phyloP scores from a whole-genome alignment of 1,140 invertebrate species.

The Aphaenogaster floridana region DNA sequence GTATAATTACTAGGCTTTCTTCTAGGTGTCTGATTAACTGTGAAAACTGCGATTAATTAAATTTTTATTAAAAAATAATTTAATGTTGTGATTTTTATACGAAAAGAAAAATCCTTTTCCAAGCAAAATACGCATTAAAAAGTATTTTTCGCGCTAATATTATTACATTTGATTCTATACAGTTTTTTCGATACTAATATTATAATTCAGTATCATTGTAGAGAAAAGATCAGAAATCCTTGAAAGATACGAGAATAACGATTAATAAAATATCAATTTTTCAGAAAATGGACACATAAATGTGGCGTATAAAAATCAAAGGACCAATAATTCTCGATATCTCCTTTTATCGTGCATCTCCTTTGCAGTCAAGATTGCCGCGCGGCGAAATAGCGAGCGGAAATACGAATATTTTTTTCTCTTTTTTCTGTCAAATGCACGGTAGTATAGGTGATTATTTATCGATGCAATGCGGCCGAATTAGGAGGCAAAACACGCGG shows the following conservation, averaged over 20 bases:
- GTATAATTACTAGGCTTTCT: no score
- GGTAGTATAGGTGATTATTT: conserved; percentile 40
- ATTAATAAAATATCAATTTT: not conserved
- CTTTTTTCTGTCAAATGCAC: not conserved
- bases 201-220: not conserved
- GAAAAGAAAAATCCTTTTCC: not conserved
- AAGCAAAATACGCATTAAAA: not conserved
- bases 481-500: conserved; percentile 4
- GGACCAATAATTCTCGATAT: not conserved
- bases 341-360: not conserved
- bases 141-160: not conserved
- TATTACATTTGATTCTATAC: not conserved
- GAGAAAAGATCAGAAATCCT: not conserved
- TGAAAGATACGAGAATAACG: no score
- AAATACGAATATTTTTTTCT: not conserved
- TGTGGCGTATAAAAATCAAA: not conserved
- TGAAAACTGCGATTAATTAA: not conserved
- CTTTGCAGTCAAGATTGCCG: not conserved
- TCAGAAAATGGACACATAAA: not conserved
- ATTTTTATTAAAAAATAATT: not conserved
- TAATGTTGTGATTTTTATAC: not conserved
- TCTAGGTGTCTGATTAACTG: no score
- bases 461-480: conserved; percentile 33
- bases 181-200: not conserved
- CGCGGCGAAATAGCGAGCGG: not conserved